Percentiles rank a stretch among this genome's conserved stretches.
Evolutionary conservation across 2,888 invertebrate genomes (phyloP).

Genomic region (Diloba caeruleocephala): DNA sequence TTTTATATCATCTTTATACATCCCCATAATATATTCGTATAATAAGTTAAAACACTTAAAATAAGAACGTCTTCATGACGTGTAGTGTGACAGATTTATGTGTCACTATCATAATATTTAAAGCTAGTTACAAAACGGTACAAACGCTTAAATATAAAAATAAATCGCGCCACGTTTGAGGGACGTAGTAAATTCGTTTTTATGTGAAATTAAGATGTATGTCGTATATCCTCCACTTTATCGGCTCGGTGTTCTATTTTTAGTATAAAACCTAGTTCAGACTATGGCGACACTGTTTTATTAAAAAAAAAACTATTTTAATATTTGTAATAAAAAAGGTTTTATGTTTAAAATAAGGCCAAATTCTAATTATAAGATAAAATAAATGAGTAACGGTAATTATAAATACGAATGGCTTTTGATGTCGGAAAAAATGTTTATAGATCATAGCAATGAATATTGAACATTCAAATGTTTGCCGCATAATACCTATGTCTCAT

Average conservation of each 20-base stretch:
- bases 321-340: too few relatives aligned
- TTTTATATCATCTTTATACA: constrained; percentile 5
- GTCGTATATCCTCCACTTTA: constrained; percentile 78
- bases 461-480: too few relatives aligned
- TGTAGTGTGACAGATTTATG: constrained; percentile 77
- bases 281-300: neutral
- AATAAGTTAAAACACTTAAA: constrained; percentile 2
- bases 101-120: constrained; percentile 80
- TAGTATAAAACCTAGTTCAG: constrained; percentile 41
- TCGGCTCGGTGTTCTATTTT: constrained; percentile 66
- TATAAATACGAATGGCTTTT: too few relatives aligned
- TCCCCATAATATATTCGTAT: neutral
- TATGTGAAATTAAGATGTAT: constrained; percentile 86
- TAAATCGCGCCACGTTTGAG: constrained; percentile 70
- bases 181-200: constrained; percentile 77
- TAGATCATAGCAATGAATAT: too few relatives aligned
- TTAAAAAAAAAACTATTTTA: neutral
- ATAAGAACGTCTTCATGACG: constrained; percentile 31
- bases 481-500: too few relatives aligned
- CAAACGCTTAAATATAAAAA: constrained; percentile 70
- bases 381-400: too few relatives aligned
- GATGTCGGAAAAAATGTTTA: too few relatives aligned
- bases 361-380: too few relatives aligned
- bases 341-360: too few relatives aligned
- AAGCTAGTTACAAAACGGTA: constrained; percentile 76